Conservation (phyloP, 2,113 vertebrate genomes). For the Struthidea cinerea region DNA sequence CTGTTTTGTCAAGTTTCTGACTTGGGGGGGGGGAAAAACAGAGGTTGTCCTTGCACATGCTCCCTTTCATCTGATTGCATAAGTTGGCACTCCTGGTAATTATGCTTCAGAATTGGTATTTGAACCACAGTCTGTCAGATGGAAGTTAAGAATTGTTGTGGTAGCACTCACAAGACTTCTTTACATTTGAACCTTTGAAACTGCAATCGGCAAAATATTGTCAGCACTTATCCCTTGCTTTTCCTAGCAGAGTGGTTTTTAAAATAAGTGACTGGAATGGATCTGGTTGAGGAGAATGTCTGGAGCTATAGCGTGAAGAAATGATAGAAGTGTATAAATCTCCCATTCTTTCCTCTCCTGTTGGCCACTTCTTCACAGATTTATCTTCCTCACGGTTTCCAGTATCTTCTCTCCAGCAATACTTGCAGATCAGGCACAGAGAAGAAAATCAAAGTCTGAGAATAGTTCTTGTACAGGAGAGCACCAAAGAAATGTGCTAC, state of each 20-base stretch:
- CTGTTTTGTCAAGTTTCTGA: background rate
- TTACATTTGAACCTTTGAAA: background rate
- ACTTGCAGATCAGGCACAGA: background rate
- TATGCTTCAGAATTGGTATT: background rate
- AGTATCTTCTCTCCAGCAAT: background rate
- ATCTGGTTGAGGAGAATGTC: background rate
- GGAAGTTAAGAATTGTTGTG: background rate
- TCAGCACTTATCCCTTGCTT: background rate
- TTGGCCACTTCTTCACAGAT: background rate
- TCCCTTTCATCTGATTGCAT: background rate
- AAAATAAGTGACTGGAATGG: background rate
- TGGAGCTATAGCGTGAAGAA: background rate
- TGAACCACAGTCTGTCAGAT: background rate
- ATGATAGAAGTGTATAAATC: background rate
- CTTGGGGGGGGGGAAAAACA: background rate
- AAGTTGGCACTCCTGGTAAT: background rate
- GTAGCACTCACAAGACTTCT: background rate
- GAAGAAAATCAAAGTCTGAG: background rate
- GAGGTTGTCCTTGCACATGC: fast-evolving
- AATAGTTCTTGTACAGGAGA: background rate
- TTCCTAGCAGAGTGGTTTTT: background rate
- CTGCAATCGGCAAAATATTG: background rate
- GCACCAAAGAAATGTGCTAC: background rate
- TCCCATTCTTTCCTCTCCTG: background rate
- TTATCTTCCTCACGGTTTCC: background rate